A percentile compares a stretch with the other conserved stretches of the same genome.
Evolutionary conservation across 2,888 invertebrate species (phyloP).

Genomic region (Digitonthophagus gazella): DNA sequence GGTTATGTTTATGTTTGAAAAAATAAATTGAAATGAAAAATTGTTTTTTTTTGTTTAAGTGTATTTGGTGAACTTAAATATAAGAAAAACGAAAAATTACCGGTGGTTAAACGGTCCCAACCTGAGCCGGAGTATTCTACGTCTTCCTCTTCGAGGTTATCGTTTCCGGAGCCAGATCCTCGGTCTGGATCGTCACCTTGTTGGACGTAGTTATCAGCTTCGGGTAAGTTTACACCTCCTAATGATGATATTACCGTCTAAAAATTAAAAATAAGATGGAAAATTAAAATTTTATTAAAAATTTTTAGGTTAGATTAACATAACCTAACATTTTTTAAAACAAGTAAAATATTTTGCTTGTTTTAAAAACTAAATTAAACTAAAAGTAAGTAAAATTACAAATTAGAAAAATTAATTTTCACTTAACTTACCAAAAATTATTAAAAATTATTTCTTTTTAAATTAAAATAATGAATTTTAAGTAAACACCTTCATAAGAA

Average conservation of each 20-base stretch:
- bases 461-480: too few relatives aligned
- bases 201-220: conserved; percentile 43
- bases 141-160: conserved; percentile 37
- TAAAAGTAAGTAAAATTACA: too few relatives aligned
- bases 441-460: too few relatives aligned
- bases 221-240: conserved; percentile 45
- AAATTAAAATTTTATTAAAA: too few relatives aligned
- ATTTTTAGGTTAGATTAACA: not conserved
- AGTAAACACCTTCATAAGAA: too few relatives aligned
- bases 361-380: not conserved
- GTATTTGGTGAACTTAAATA: too few relatives aligned
- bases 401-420: too few relatives aligned
- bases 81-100: conserved; percentile 21
- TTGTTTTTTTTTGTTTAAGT: not conserved
- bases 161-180: conserved; percentile 47
- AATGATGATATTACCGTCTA: conserved; percentile 49
- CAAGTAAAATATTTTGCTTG: not conserved
- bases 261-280: conserved; percentile 27
- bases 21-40: not conserved
- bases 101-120: conserved; percentile 14
- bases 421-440: too few relatives aligned
- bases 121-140: conserved; percentile 53
- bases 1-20: not conserved
- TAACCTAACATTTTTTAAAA: not conserved
- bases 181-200: conserved; percentile 50